Percentiles rank a stretch among this genome's conserved stretches.
These are phyloP conservation scores for Pammene fasciana DNA, from an alignment of 2,888 invertebrate genomes.

Conservation along the genomic window DNA sequence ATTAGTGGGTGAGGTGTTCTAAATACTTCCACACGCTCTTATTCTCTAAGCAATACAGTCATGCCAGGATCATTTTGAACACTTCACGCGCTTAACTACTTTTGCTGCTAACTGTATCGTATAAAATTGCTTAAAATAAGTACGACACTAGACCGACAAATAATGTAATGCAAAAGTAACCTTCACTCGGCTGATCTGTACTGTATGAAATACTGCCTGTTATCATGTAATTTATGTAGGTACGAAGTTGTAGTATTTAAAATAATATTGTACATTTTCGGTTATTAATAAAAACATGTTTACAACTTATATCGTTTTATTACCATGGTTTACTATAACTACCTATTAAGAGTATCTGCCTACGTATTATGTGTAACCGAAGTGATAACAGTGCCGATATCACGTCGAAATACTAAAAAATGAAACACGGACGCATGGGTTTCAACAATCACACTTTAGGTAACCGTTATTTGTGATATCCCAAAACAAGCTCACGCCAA, in stretches of 20 bases:
- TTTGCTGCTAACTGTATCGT: no score
- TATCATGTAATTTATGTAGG: constrained; percentile 65
- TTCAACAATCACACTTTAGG: no score
- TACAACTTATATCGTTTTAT: constrained; percentile 57
- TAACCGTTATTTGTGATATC: no score
- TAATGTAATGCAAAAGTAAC: not conserved
- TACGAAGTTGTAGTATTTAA: constrained; percentile 74
- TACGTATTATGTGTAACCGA: not conserved
- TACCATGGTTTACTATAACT: not conserved
- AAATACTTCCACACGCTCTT: no score
- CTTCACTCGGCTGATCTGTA: constrained; percentile 14
- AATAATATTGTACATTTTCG: constrained; percentile 78
- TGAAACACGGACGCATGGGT: no score
- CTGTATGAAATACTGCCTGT: constrained; percentile 58
- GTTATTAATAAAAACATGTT: constrained; percentile 79
- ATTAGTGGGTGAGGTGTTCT: no score
- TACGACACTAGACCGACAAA: not conserved
- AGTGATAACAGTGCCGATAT: not conserved
- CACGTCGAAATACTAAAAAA: no score
- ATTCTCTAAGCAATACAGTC: no score
- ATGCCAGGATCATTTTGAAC: no score
- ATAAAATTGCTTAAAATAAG: no score
- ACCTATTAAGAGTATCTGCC: not conserved
- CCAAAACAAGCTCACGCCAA: no score
- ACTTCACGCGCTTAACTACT: no score